Conservation (phyloP, 2,888 invertebrate species). For the Cryptocheilus praepositus region DNA sequence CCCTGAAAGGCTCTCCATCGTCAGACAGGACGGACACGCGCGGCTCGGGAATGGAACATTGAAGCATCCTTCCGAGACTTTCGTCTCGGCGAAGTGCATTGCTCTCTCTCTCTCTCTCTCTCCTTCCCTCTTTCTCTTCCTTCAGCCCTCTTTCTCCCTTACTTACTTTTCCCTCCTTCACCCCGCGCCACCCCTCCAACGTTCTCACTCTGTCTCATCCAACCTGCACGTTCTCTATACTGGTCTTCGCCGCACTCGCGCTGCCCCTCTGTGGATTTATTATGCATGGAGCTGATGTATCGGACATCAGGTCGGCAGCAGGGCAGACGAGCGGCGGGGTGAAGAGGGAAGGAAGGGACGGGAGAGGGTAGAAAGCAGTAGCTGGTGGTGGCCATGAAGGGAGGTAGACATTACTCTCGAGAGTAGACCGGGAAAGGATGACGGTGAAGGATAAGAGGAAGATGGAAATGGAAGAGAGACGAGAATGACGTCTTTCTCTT, state of each 20-base stretch:
- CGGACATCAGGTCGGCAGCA: slow-evolving; percentile 24
- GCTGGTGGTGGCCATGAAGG: slow-evolving; percentile 42
- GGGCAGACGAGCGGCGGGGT: slow-evolving; percentile 15
- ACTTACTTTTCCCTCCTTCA: slow-evolving; percentile 25
- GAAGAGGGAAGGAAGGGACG: not conserved
- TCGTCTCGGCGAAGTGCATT: slow-evolving; percentile 43
- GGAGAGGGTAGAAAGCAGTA: not conserved
- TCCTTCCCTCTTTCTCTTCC: slow-evolving; percentile 24
- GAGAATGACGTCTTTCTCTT: slow-evolving; percentile 35
- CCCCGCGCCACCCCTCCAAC: too few species aligned
- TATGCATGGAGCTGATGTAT: slow-evolving; percentile 68
- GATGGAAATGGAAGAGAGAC: slow-evolving; percentile 40
- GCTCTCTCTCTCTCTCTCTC: slow-evolving; percentile 24
- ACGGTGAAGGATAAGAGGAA: slow-evolving; percentile 57
- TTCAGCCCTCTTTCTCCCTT: too few species aligned
- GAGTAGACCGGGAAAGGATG: slow-evolving; percentile 63
- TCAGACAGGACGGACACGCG: slow-evolving; percentile 18
- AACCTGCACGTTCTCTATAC: slow-evolving; percentile 7
- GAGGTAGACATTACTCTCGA: slow-evolving; percentile 57
- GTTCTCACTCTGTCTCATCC: not conserved
- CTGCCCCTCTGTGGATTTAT: slow-evolving; percentile 62
- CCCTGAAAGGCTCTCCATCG: slow-evolving; percentile 56
- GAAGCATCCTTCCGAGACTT: slow-evolving; percentile 55
- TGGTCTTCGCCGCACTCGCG: slow-evolving; percentile 23
- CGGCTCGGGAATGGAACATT: slow-evolving; percentile 27